These are phyloP conservation scores for Neoniphon sammara DNA, from an alignment of 2,797 vertebrate genomes.

Conservation along the genomic window DNA sequence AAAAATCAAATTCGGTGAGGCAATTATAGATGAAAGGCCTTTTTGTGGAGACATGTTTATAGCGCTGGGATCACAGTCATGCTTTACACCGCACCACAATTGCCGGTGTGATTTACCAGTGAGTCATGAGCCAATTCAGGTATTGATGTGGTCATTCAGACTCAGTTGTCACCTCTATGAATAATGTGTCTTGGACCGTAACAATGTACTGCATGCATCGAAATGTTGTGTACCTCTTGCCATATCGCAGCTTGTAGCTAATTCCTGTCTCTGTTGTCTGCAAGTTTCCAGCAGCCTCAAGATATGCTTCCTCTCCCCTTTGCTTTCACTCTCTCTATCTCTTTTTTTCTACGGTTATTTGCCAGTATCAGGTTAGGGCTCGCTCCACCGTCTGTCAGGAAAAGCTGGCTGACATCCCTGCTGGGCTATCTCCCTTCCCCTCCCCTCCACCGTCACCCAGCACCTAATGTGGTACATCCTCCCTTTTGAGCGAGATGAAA, in stretches of 20 bases:
- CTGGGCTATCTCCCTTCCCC: slow-evolving; percentile 5
- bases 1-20: too few relatives aligned
- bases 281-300: slow-evolving; percentile 28
- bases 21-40: too few relatives aligned
- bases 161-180: not conserved
- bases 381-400: slow-evolving; percentile 28
- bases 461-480: slow-evolving; percentile 47
- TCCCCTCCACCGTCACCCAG: slow-evolving; percentile 9
- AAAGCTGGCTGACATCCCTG: slow-evolving; percentile 22
- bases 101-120: too few relatives aligned
- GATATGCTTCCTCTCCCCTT: slow-evolving; percentile 7
- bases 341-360: not conserved
- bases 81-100: too few relatives aligned
- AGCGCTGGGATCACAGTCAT: too few relatives aligned
- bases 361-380: not conserved
- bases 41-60: too few relatives aligned
- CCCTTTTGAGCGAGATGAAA: slow-evolving; percentile 49
- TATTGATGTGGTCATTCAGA: not conserved
- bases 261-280: slow-evolving; percentile 33
- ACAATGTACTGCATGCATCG: slow-evolving; percentile 10
- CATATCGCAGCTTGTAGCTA: slow-evolving; percentile 31
- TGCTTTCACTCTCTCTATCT: not conserved
- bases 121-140: not conserved
- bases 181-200: slow-evolving; percentile 6
- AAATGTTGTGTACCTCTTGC: not conserved